These are phyloP conservation scores for Aleadryas rufinucha DNA, from an alignment of 2,113 vertebrate genomes.

Conservation along the genomic window DNA sequence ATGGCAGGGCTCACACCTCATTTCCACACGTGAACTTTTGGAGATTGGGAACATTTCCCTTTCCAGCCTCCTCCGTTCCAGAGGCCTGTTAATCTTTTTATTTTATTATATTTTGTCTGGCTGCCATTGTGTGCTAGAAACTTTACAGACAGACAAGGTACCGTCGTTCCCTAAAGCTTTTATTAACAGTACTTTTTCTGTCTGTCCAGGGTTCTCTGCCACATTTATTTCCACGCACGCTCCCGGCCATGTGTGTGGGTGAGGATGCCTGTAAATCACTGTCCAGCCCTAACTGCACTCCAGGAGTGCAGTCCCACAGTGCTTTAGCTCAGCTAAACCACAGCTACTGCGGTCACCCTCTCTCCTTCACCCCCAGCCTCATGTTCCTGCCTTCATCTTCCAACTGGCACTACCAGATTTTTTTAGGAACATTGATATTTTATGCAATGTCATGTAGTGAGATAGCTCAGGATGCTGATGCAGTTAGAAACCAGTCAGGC, in stretches of 20 bases:
- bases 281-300: background rate
- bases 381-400: background rate
- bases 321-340: background rate
- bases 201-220: background rate
- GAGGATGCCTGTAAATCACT: background rate
- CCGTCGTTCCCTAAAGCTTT: background rate
- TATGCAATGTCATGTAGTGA: background rate
- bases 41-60: background rate
- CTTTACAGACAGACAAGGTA: background rate
- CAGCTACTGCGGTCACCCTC: background rate
- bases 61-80: background rate
- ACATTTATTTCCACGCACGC: background rate
- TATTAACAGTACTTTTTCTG: background rate
- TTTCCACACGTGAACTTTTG: constrained; percentile 5
- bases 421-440: background rate
- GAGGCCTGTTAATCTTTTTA: background rate
- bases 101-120: background rate
- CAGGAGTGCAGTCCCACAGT: background rate
- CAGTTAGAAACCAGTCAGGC: background rate
- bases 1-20: background rate
- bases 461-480: background rate
- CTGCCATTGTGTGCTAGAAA: background rate
- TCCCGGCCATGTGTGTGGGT: rapidly evolving
- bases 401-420: background rate
- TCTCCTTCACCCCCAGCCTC: background rate